A percentile compares a stretch with the other conserved stretches of the same genome.
Evolutionary conservation across 1,140 invertebrate species (phyloP).

Genomic region (Thaumetopoea pityocampa): DNA sequence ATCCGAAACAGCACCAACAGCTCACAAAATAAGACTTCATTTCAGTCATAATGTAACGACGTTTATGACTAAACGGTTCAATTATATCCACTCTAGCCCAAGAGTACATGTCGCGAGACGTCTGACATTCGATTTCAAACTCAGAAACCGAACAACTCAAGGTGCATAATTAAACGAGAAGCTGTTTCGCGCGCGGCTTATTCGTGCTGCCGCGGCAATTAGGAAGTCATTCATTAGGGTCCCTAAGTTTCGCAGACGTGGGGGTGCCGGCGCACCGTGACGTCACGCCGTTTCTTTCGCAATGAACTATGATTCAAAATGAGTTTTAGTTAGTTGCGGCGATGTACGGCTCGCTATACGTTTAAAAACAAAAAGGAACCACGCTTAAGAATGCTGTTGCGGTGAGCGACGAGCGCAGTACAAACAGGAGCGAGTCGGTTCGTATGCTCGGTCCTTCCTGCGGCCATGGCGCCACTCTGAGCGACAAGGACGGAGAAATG

Average conservation of each 20-base stretch:
- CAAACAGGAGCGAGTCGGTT: conserved; percentile 58
- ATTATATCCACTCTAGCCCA: conserved; percentile 47
- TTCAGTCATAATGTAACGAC: conserved; percentile 23
- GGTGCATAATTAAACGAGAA: conserved; percentile 56
- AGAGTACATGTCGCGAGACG: conserved; percentile 47
- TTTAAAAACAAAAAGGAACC: conserved; percentile 49
- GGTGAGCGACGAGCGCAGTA: conserved; percentile 33
- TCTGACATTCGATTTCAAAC: conserved; percentile 59
- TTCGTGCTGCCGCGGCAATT: conserved; percentile 71
- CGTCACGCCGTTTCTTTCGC: conserved; percentile 57
- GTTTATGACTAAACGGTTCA: conserved; percentile 41
- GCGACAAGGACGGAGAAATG: conserved; percentile 48
- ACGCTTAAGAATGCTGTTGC: conserved; percentile 46
- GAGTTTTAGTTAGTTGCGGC: conserved; percentile 30
- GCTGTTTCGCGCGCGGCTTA: conserved; percentile 52
- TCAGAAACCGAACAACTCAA: conserved; percentile 56
- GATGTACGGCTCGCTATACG: conserved; percentile 12
- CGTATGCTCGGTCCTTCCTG: conserved; percentile 31
- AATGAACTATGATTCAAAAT: conserved; percentile 28
- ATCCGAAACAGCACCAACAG: conserved; percentile 27
- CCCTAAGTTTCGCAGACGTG: conserved; percentile 74
- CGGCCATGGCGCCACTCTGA: conserved; percentile 55
- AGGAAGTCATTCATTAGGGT: conserved; percentile 75
- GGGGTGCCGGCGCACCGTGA: conserved; percentile 63
- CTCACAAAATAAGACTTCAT: conserved; percentile 40